Conservation (phyloP, 2,113 vertebrate genomes). For the Fulica atra region DNA sequence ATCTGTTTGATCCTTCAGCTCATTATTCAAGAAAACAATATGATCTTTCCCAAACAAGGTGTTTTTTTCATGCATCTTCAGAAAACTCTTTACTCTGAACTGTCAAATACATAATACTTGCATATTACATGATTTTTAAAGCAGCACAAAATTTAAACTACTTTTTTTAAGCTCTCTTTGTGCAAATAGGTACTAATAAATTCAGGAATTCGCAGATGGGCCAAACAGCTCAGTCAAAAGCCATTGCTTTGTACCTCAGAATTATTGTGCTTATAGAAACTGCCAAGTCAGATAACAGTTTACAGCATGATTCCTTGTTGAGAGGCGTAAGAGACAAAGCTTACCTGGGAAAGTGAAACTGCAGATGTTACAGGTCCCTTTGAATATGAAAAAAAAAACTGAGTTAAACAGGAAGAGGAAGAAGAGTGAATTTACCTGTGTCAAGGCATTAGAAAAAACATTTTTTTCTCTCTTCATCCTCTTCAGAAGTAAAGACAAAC, state of each 20-base stretch:
- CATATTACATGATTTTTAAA: background rate
- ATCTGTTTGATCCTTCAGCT: background rate
- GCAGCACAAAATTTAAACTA: background rate
- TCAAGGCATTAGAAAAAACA: background rate
- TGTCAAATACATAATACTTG: background rate
- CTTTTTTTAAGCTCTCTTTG: background rate
- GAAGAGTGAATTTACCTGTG: background rate
- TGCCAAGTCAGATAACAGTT: background rate
- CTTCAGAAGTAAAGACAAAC: background rate
- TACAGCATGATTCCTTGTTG: background rate
- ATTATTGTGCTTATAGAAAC: background rate
- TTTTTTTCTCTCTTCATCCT: background rate
- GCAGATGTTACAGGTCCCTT: background rate
- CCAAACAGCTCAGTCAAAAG: background rate
- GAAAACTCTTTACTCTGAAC: background rate
- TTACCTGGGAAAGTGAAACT: background rate
- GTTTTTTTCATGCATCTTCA: background rate
- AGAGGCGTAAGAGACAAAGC: background rate
- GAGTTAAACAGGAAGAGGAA: background rate
- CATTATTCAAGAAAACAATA: background rate
- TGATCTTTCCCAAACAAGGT: background rate
- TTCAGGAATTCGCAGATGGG: background rate
- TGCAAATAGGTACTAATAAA: background rate
- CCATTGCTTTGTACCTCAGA: background rate
- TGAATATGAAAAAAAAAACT: background rate